Percentiles rank a stretch among this genome's conserved stretches.
These are phyloP conservation scores for Uromys caudimaculatus DNA, from an alignment of 2,797 vertebrate genomes.

Conservation along the genomic window DNA sequence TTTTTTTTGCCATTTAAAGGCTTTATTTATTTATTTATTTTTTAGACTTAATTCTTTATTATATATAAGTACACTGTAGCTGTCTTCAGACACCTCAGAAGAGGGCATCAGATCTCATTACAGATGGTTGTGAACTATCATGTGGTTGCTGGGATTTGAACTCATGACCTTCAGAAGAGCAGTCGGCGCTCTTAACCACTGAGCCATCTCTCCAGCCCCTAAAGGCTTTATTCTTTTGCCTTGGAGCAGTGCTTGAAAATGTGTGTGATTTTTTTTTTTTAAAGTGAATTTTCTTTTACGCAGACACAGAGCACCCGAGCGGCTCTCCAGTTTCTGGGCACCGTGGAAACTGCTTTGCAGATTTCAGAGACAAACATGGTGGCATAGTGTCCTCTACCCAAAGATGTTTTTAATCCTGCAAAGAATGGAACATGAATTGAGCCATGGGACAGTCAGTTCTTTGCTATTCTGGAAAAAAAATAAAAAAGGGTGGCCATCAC, in stretches of 20 bases:
- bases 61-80: too few relatives aligned
- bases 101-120: too few relatives aligned
- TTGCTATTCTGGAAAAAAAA: background rate
- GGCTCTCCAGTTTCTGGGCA: background rate
- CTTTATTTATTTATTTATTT: too few relatives aligned
- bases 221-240: background rate
- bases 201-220: too few relatives aligned
- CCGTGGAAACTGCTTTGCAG: background rate
- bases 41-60: too few relatives aligned
- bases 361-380: constrained; percentile 35
- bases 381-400: background rate
- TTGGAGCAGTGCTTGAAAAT: background rate
- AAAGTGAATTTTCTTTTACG: constrained; percentile 31
- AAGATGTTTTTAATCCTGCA: background rate
- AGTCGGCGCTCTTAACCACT: too few relatives aligned
- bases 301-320: background rate
- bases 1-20: background rate
- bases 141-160: too few relatives aligned
- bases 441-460: background rate
- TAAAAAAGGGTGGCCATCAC: background rate
- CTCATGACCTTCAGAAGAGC: too few relatives aligned
- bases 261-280: background rate
- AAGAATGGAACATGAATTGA: background rate
- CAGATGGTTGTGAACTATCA: too few relatives aligned
- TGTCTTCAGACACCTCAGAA: too few relatives aligned